Percentiles rank a stretch among this genome's conserved stretches.
Conservation (phyloP, 1,140 invertebrate species). For the Lepidotrigona ventralis region DNA sequence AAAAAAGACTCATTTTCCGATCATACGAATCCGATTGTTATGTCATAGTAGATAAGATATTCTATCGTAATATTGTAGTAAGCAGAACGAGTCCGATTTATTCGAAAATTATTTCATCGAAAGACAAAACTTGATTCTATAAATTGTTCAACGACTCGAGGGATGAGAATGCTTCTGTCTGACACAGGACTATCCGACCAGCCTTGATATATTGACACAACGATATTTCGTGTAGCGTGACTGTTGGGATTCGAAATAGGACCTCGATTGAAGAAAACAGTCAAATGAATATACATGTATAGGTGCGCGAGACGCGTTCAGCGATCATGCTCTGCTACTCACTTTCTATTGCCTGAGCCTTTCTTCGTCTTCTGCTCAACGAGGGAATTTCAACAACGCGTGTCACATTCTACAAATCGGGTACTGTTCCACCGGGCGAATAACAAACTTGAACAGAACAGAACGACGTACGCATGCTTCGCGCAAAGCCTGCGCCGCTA, state of each 20-base stretch:
- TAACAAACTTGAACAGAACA: not conserved
- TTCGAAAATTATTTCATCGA: not conserved
- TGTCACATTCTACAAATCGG: constrained; percentile 19
- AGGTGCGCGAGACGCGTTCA: not conserved
- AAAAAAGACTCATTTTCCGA: too few relatives aligned
- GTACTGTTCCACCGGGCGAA: not conserved
- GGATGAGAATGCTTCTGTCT: not conserved
- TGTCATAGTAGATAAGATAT: too few relatives aligned
- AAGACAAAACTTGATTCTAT: not conserved
- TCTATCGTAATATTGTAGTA: too few relatives aligned
- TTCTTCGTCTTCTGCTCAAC: not conserved
- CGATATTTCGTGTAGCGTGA: not conserved
- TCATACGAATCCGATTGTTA: too few relatives aligned
- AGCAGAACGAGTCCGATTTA: too few relatives aligned
- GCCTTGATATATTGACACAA: not conserved
- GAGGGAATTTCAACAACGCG: not conserved
- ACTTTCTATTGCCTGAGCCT: not conserved
- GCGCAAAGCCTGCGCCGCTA: constrained; percentile 36
- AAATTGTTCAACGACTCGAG: not conserved
- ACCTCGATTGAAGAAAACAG: not conserved
- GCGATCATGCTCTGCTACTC: not conserved
- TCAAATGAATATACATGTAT: not conserved
- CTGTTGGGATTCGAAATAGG: not conserved
- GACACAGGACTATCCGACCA: too few relatives aligned
- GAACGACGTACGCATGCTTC: not conserved